Evolutionary conservation across 2,113 vertebrate genomes (phyloP).

Genomic region (Ovis aries): ARS-UI_Ramb_v3.0 NC_056059.1:38893501-38894000

Average conservation of each 20-base stretch:
- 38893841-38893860: not conserved
- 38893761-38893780: not conserved
- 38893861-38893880: not conserved
- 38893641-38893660: not conserved
- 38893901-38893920: not conserved
- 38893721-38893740: not conserved
- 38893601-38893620: not conserved
- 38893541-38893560: not conserved
- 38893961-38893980: not conserved
- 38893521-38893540: not conserved
- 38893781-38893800: not conserved
- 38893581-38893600: not conserved
- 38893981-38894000: not conserved
- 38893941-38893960: not conserved
- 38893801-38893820: not conserved
- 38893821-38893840: not conserved
- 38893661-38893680: not conserved
- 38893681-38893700: too few relatives aligned
- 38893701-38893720: not conserved
- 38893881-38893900: not conserved
- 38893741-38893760: not conserved
- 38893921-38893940: not conserved
- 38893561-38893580: not conserved
- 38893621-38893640: not conserved
- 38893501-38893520: not conserved